A percentile compares a stretch with the other conserved stretches of the same genome.
Evolutionary conservation across 1,140 invertebrate genomes (phyloP).

Genomic region (Drosophila repleta): DNA sequence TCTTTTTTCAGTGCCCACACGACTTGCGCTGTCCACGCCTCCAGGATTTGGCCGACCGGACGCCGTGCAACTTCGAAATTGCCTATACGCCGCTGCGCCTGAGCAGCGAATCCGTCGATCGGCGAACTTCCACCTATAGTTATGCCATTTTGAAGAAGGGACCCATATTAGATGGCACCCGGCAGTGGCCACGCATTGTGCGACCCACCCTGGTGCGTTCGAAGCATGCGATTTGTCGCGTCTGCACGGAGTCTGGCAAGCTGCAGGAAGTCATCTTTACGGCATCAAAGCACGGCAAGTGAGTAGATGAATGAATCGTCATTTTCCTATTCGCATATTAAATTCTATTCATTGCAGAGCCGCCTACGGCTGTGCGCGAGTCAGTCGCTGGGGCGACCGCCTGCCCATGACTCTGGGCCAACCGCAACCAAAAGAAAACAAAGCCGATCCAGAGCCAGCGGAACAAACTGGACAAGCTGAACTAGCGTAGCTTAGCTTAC

Average conservation of each 20-base stretch:
- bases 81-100: conserved; percentile 87
- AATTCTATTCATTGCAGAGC: conserved; percentile 83
- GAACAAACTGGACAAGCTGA: conserved; percentile 23
- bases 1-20: conserved; percentile 90
- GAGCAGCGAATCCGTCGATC: conserved; percentile 73
- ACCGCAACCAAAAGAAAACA: conserved; percentile 27
- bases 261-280: conserved; percentile 92
- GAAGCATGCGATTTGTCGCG: conserved; percentile 90
- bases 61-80: conserved; percentile 91
- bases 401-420: conserved; percentile 86
- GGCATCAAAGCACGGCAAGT: conserved; percentile 89
- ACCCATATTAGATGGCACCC: conserved; percentile 83
- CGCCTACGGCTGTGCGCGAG: conserved; percentile 88
- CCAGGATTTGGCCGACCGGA: conserved; percentile 84
- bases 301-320: conserved; percentile 19
- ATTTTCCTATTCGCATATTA: not conserved
- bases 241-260: conserved; percentile 90
- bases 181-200: conserved; percentile 92
- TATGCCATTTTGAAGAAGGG: conserved; percentile 93
- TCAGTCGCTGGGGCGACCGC: conserved; percentile 90
- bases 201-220: conserved; percentile 87
- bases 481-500: conserved; percentile 49
- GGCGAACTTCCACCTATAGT: conserved; percentile 86
- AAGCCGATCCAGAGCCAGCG: conserved; percentile 14
- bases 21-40: conserved; percentile 89